phyloP scores from a whole-genome alignment of 1,140 invertebrate genomes.

The Arctopsyche grandis region DNA sequence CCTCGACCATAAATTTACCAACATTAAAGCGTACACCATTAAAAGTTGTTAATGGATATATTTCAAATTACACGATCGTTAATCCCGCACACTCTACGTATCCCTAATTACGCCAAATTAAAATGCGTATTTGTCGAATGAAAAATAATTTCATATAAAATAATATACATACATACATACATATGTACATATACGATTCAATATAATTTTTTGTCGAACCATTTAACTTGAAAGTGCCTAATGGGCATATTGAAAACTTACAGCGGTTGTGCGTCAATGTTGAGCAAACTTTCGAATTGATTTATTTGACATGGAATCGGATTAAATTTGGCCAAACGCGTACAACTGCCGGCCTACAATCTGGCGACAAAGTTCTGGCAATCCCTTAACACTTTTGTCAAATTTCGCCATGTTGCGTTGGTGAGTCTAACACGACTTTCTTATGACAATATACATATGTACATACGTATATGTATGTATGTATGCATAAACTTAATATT shows the following conservation, averaged over 20 bases:
- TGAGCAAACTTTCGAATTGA: background rate
- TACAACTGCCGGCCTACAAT: no score
- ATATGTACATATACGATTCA: no score
- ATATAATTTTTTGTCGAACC: background rate
- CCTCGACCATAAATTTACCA: background rate
- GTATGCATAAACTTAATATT: background rate
- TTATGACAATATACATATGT: background rate
- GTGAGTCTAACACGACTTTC: background rate
- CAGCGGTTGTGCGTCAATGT: background rate
- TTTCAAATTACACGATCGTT: background rate
- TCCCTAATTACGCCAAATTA: background rate
- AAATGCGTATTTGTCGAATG: no score
- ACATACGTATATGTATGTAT: background rate
- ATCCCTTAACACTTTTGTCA: background rate
- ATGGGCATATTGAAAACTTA: constrained; percentile 14
- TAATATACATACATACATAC: no score
- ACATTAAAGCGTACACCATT: background rate
- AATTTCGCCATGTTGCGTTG: background rate
- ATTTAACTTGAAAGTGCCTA: background rate
- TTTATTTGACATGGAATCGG: background rate
- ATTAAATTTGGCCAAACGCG: no score
- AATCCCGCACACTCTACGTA: background rate
- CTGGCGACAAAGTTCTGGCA: background rate
- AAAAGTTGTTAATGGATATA: background rate
- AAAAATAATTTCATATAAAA: no score